These are phyloP conservation scores for Sycobia sp. DNA, from an alignment of 1,140 invertebrate species.

Conservation along the genomic window DNA sequence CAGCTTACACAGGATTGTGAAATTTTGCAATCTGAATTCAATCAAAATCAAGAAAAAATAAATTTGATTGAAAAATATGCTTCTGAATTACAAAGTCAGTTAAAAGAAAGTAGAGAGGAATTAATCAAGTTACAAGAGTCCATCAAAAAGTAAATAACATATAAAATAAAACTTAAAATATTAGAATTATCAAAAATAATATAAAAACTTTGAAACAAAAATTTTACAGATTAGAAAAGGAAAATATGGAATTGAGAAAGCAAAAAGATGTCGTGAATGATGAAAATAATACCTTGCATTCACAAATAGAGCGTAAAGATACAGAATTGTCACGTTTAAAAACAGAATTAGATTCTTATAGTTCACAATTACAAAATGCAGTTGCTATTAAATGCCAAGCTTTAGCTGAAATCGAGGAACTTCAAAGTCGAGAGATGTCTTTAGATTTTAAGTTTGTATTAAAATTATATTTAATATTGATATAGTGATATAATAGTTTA, in stretches of 20 bases:
- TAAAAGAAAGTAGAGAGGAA: conserved; percentile 67
- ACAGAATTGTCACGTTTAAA: conserved; percentile 72
- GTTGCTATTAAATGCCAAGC: conserved; percentile 83
- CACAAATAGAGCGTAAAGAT: conserved; percentile 72
- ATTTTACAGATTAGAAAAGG: conserved; percentile 60
- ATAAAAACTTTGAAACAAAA: not conserved
- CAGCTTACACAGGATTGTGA: conserved; percentile 66
- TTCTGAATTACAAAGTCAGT: conserved; percentile 66
- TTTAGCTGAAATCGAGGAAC: conserved; percentile 77
- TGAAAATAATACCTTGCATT: conserved; percentile 73
- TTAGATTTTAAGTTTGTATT: conserved; percentile 70
- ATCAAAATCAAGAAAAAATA: conserved; percentile 68
- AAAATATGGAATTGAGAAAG: conserved; percentile 61
- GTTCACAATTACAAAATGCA: conserved; percentile 71
- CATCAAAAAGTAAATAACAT: conserved; percentile 48
- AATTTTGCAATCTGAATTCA: conserved; percentile 67
- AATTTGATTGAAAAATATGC: conserved; percentile 68
- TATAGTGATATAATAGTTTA: too few species aligned
- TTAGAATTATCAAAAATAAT: not conserved
- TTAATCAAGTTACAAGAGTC: conserved; percentile 68
- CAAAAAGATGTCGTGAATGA: conserved; percentile 70
- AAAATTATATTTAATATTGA: too few species aligned
- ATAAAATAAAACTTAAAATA: not conserved
- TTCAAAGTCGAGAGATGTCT: conserved; percentile 77
- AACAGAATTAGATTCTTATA: conserved; percentile 67